These are phyloP conservation scores for Ammospiza caudacuta DNA, from an alignment of 2,113 vertebrate species.

Conservation along the genomic window DNA sequence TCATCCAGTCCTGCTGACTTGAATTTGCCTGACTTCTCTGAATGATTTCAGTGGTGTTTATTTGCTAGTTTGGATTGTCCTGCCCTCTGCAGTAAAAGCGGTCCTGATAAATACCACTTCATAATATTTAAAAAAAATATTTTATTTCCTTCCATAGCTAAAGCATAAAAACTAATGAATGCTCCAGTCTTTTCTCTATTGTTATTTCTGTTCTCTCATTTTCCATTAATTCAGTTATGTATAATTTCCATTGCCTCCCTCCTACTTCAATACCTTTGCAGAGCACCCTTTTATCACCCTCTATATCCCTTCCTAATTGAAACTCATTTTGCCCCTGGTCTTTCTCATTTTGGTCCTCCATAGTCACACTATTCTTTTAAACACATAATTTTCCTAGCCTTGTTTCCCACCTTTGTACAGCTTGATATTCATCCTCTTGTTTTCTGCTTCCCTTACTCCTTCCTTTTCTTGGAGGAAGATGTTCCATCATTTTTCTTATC, in stretches of 20 bases:
- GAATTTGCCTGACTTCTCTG: slow-evolving; percentile 5
- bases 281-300: not conserved
- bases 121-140: not conserved
- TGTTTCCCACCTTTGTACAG: not conserved
- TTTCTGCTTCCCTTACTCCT: not conserved
- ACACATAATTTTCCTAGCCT: not conserved
- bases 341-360: not conserved
- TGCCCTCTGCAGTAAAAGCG: not conserved
- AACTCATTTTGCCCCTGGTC: not conserved
- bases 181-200: not conserved
- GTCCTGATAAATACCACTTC: not conserved
- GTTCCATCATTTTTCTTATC: not conserved
- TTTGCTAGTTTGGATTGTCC: not conserved
- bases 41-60: not conserved
- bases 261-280: not conserved
- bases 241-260: not conserved
- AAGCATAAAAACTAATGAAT: not conserved
- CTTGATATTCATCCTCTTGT: not conserved
- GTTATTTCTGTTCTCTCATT: not conserved
- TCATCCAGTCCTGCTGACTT: slow-evolving; percentile 4
- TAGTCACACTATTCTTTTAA: not conserved
- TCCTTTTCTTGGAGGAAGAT: not conserved
- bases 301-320: not conserved
- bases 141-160: not conserved
- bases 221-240: not conserved